Percentiles rank a stretch among this genome's conserved stretches.
phyloP scores from a whole-genome alignment of 2,888 invertebrate species.

The Melanophora roralis region DNA sequence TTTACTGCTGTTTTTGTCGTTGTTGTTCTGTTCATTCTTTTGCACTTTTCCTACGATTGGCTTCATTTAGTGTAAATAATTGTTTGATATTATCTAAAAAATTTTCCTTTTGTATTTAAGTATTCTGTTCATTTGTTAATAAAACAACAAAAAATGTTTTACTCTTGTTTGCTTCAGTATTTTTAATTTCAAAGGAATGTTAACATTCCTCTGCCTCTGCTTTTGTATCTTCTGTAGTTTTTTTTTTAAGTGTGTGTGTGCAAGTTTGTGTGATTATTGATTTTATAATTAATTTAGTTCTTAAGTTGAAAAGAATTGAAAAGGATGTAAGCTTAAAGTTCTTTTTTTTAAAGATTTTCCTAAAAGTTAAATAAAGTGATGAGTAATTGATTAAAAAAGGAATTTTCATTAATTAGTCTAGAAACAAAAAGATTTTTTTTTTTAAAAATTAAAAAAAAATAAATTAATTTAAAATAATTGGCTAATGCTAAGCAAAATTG shows the following conservation, averaged over 20 bases:
- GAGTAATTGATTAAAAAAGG: neutral
- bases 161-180: neutral
- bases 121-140: conserved; percentile 19
- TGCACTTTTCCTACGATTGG: conserved; percentile 47
- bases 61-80: conserved; percentile 62
- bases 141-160: conserved; percentile 2
- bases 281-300: conserved; percentile 45
- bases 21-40: neutral
- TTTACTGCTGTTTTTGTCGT: neutral
- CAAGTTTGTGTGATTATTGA: conserved; percentile 25
- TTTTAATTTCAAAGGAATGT: conserved; percentile 3
- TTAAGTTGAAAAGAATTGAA: conserved; percentile 2
- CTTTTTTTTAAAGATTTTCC: neutral
- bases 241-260: neutral
- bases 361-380: neutral
- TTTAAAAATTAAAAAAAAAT: too few relatives aligned
- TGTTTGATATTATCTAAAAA: conserved; percentile 56
- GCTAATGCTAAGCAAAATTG: too few relatives aligned
- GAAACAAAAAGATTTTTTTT: too few relatives aligned
- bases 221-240: neutral
- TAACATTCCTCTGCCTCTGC: neutral
- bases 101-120: conserved; percentile 27
- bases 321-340: neutral
- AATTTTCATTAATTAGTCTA: neutral
- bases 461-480: too few relatives aligned